These are phyloP conservation scores for Falco rusticolus DNA, from an alignment of 2,797 vertebrate species.

Conservation along the genomic window DNA sequence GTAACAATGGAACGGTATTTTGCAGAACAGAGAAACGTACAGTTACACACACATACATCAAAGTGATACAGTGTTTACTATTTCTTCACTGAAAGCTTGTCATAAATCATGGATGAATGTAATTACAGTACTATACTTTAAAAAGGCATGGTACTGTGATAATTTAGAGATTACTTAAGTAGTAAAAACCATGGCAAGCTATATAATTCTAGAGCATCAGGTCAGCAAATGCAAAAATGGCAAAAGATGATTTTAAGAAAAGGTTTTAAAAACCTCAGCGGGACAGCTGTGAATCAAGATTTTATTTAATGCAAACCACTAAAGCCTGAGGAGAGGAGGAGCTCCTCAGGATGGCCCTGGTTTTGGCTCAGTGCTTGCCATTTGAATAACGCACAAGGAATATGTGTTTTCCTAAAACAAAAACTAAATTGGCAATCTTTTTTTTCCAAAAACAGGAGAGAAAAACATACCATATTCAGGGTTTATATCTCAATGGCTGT, in stretches of 20 bases:
- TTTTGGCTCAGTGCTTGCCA: neutral
- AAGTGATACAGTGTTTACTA: neutral
- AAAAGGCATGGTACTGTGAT: neutral
- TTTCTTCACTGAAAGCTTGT: neutral
- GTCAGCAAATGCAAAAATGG: conserved; percentile 19
- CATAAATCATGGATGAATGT: neutral
- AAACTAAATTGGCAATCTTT: neutral
- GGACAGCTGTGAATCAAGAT: neutral
- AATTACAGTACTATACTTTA: conserved; percentile 1
- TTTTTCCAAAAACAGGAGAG: neutral
- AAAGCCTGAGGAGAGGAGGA: neutral
- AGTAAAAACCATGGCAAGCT: neutral
- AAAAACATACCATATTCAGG: neutral
- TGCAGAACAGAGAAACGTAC: neutral
- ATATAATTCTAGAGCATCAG: neutral
- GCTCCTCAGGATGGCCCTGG: neutral
- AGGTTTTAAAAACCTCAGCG: neutral
- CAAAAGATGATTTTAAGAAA: neutral
- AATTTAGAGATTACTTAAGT: neutral
- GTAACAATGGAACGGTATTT: neutral
- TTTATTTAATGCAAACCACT: conserved; percentile 32
- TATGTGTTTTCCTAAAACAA: neutral
- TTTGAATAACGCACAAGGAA: neutral
- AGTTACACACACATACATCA: neutral
- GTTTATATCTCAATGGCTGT: neutral